These are phyloP conservation scores for Dynastes grantii DNA, from an alignment of 2,888 invertebrate genomes.

Conservation along the genomic window DNA sequence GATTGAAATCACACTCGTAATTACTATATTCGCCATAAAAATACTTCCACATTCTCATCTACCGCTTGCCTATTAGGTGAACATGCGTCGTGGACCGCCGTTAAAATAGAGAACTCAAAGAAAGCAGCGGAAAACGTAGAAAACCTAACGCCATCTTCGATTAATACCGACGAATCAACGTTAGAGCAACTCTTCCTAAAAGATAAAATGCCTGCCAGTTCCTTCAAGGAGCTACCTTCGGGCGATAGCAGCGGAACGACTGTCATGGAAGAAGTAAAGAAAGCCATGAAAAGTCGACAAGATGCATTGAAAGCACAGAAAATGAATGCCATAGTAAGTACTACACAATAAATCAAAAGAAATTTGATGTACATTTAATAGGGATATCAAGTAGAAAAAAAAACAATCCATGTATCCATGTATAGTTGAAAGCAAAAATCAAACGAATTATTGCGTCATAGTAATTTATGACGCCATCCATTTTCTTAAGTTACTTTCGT, in stretches of 20 bases:
- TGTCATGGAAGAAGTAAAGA: conserved; percentile 31
- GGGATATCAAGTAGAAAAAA: no score
- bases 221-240: conserved; percentile 45
- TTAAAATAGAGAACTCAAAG: conserved; percentile 28
- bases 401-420: no score
- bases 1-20: conserved; percentile 29
- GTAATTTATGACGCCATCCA: no score
- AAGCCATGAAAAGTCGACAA: conserved; percentile 26
- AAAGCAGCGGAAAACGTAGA: conserved; percentile 38
- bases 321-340: conserved; percentile 1
- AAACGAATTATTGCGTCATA: no score
- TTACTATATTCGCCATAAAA: conserved; percentile 24
- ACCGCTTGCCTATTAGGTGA: conserved; percentile 31
- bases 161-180: conserved; percentile 44
- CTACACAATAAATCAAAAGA: no score
- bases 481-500: no score
- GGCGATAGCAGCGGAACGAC: conserved; percentile 51
- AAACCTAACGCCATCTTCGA: conserved; percentile 41
- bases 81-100: conserved; percentile 40
- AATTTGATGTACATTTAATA: no score
- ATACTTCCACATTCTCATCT: conserved; percentile 29
- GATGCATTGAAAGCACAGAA: conserved; percentile 29
- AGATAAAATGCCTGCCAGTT: conserved; percentile 43
- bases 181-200: conserved; percentile 47
- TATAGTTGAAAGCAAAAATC: no score